Evolutionary conservation across 1,140 invertebrate genomes (phyloP).

Genomic region (Rhynchophorus ferrugineus): DNA sequence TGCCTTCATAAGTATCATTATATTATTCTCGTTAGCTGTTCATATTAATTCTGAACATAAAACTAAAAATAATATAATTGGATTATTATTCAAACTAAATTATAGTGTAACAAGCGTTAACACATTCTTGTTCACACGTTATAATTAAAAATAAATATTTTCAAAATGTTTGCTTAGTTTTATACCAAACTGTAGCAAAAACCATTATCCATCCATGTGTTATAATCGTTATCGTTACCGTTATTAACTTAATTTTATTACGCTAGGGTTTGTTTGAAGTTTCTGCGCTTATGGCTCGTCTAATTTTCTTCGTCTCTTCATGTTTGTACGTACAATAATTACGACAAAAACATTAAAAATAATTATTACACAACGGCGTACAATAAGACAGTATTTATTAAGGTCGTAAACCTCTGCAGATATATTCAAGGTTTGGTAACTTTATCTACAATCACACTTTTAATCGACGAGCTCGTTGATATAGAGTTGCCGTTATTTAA

Average conservation of each 20-base stretch:
- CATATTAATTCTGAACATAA: too few species aligned
- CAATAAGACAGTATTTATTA: slow-evolving; percentile 1
- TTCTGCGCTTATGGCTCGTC: neutral
- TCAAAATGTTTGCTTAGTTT: too few species aligned
- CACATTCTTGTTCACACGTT: too few species aligned
- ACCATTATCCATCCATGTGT: neutral
- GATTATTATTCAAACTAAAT: too few species aligned
- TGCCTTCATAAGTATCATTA: too few species aligned
- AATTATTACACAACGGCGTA: neutral
- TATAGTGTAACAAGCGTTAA: too few species aligned
- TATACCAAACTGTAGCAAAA: neutral
- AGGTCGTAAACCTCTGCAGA: slow-evolving; percentile 13
- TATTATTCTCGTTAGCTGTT: too few species aligned
- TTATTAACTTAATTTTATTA: neutral
- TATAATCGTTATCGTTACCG: neutral
- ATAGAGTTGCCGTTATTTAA: neutral
- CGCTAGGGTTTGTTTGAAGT: too few species aligned
- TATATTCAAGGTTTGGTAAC: slow-evolving; percentile 8
- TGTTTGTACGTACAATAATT: neutral
- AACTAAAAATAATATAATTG: too few species aligned
- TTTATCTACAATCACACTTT: neutral
- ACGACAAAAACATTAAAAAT: neutral
- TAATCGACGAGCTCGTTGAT: neutral
- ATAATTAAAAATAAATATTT: too few species aligned
- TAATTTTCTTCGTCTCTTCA: neutral